phyloP scores from a whole-genome alignment of 2,888 invertebrate species.

The Eudiplozoon nipponicum region DNA sequence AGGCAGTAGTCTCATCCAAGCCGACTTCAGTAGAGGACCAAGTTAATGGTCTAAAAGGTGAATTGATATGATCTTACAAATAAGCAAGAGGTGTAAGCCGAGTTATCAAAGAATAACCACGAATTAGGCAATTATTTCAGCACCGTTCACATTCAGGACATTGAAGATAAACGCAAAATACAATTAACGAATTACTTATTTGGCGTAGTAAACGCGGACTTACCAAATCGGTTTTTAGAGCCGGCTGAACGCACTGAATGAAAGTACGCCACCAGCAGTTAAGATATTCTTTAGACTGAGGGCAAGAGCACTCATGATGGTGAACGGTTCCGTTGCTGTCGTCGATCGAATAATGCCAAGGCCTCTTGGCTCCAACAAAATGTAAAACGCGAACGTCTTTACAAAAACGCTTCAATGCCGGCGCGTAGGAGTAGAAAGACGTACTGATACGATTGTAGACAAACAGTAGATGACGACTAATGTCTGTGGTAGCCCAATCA shows the following conservation, averaged over 20 bases:
- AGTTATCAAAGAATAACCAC: too few relatives aligned
- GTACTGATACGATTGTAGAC: conserved; percentile 83
- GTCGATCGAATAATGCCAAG: conserved; percentile 47
- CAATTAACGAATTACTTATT: too few relatives aligned
- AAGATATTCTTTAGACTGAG: conserved; percentile 32
- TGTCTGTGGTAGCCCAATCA: conserved; percentile 67
- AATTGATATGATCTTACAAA: too few relatives aligned
- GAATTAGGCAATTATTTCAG: too few relatives aligned
- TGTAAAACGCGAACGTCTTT: conserved; percentile 38
- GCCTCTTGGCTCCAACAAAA: conserved; percentile 74
- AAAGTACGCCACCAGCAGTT: conserved; percentile 84
- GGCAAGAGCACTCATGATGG: conserved; percentile 20
- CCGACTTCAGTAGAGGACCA: too few relatives aligned
- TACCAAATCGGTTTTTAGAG: conserved; percentile 48
- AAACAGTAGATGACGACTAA: conserved; percentile 66
- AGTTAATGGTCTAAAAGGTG: too few relatives aligned
- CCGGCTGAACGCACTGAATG: conserved; percentile 45
- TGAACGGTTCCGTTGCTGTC: conserved; percentile 35
- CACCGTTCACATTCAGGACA: too few relatives aligned
- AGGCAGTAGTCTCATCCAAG: too few relatives aligned
- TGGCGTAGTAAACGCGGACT: too few relatives aligned
- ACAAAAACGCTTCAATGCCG: conserved; percentile 42
- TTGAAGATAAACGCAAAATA: too few relatives aligned
- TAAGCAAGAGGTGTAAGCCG: too few relatives aligned
- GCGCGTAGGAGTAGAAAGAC: conserved; percentile 77